Evolutionary conservation across 2,113 vertebrate species (phyloP).

Genomic region (Pelecanus crispus): DNA sequence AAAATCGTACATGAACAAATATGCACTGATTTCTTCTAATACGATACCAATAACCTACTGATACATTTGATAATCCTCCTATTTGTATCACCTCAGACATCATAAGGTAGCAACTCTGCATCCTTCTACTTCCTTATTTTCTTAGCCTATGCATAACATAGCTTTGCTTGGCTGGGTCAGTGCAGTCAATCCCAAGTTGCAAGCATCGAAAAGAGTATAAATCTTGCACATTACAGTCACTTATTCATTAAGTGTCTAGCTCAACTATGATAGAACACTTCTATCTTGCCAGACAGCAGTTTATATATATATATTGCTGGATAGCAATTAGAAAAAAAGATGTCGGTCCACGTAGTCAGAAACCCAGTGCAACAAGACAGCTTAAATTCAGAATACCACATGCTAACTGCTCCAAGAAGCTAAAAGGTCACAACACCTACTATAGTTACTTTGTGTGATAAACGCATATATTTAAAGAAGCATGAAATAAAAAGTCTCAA

Average conservation of each 20-base stretch:
- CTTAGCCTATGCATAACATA: background rate
- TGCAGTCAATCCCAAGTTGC: background rate
- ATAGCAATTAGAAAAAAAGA: background rate
- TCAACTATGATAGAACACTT: background rate
- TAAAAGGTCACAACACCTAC: background rate
- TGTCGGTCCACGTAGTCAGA: background rate
- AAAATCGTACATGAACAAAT: background rate
- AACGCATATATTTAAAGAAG: background rate
- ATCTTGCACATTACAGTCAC: background rate
- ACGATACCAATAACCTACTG: background rate
- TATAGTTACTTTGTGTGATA: background rate
- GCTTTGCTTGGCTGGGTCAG: background rate
- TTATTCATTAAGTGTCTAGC: background rate
- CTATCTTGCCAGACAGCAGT: background rate
- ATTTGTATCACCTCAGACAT: background rate
- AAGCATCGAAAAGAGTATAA: background rate
- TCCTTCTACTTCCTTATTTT: background rate
- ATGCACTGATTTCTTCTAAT: background rate
- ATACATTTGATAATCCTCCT: background rate
- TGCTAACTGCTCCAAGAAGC: background rate
- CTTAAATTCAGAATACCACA: background rate
- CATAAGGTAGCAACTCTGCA: background rate
- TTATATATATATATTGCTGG: background rate
- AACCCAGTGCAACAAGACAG: background rate
- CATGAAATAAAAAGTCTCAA: background rate